Percentiles rank a stretch among this genome's conserved stretches.
These are phyloP conservation scores for Pandemis cinnamomeana DNA, from an alignment of 2,888 invertebrate genomes.

Conservation along the genomic window DNA sequence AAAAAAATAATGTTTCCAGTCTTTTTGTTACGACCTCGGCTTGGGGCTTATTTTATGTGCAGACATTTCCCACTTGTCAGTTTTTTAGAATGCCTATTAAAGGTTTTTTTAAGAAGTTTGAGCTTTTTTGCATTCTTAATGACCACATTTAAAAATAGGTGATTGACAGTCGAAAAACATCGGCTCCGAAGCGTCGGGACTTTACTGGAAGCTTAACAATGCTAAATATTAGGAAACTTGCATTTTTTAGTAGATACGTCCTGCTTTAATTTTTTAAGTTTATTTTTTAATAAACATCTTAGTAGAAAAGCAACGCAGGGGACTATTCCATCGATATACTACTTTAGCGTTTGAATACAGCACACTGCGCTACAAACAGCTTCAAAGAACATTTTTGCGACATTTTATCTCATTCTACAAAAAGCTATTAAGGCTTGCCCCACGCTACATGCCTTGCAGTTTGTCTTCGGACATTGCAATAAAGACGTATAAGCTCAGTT, in stretches of 20 bases:
- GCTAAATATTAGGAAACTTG: background rate
- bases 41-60: constrained; percentile 27
- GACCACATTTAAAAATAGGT: constrained; percentile 15
- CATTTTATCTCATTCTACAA: background rate
- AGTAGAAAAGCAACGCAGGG: too few species aligned
- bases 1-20: constrained; percentile 34
- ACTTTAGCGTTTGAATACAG: background rate
- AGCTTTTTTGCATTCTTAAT: constrained; percentile 30
- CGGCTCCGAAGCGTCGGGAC: background rate
- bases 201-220: background rate
- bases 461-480: background rate
- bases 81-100: constrained; percentile 33
- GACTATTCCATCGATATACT: background rate
- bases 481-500: background rate
- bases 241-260: too few species aligned
- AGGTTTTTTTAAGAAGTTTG: constrained; percentile 14
- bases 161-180: constrained; percentile 23
- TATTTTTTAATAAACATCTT: too few species aligned
- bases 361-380: background rate
- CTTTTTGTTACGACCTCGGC: constrained; percentile 30
- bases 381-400: background rate
- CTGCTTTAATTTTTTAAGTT: too few species aligned
- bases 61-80: constrained; percentile 30
- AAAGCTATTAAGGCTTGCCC: background rate
- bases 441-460: background rate